Percentiles rank a stretch among this genome's conserved stretches.
Conservation (phyloP, 2,113 vertebrate species). For the Python bivittatus region DNA sequence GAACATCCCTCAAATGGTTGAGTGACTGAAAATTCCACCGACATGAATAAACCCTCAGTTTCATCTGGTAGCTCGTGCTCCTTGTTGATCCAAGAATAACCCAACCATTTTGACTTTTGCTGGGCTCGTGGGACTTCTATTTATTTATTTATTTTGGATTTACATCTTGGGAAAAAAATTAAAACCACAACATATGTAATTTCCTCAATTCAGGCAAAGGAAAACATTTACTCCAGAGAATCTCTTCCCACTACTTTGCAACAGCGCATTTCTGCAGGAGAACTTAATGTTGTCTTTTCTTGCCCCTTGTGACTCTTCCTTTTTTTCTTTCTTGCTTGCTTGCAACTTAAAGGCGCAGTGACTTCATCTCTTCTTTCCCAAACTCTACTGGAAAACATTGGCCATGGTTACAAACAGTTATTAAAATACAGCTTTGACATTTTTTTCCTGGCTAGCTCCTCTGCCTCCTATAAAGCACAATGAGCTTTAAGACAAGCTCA, state of each 20-base stretch:
- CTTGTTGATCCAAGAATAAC: slow-evolving; percentile 1
- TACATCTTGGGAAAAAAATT: background rate
- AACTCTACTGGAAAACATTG: background rate
- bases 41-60: background rate
- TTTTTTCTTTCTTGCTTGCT: background rate
- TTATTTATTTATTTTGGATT: slow-evolving; percentile 8
- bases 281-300: background rate
- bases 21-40: background rate
- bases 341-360: background rate
- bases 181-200: background rate
- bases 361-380: background rate
- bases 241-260: background rate
- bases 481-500: background rate
- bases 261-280: rapidly evolving
- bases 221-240: background rate
- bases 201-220: rapidly evolving
- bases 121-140: background rate
- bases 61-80: background rate
- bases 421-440: background rate
- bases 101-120: background rate
- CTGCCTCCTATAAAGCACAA: background rate
- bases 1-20: background rate
- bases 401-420: background rate
- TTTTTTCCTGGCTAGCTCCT: background rate
- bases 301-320: background rate